phyloP scores from a whole-genome alignment of 2,797 vertebrate genomes.

The Podarcis siculus region DNA sequence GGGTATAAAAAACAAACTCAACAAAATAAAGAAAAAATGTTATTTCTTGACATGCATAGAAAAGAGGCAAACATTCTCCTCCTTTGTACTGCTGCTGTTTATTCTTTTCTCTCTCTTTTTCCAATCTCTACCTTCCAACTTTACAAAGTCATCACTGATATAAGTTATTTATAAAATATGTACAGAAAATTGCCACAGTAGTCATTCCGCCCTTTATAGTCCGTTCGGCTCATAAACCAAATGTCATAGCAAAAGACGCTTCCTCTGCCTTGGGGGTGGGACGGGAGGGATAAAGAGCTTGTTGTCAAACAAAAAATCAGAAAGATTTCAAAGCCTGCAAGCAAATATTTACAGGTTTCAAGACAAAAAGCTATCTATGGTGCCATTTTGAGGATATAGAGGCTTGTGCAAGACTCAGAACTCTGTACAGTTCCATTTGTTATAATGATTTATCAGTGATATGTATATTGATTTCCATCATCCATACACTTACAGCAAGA shows the following conservation, averaged over 20 bases:
- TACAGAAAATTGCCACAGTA: slow-evolving; percentile 57
- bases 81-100: slow-evolving; percentile 64
- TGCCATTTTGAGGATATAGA: slow-evolving; percentile 55
- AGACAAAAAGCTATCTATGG: slow-evolving; percentile 62
- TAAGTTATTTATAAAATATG: slow-evolving; percentile 66
- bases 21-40: neutral
- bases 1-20: neutral
- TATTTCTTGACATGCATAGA: neutral
- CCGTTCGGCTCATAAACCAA: neutral
- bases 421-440: slow-evolving; percentile 50
- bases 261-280: slow-evolving; percentile 23
- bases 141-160: slow-evolving; percentile 56
- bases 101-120: slow-evolving; percentile 47
- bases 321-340: slow-evolving; percentile 53
- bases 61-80: slow-evolving; percentile 45
- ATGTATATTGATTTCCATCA: neutral
- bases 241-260: neutral
- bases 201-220: slow-evolving; percentile 45
- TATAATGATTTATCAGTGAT: slow-evolving; percentile 54
- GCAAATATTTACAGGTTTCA: slow-evolving; percentile 73
- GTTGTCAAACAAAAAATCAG: slow-evolving; percentile 46
- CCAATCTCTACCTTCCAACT: slow-evolving; percentile 54
- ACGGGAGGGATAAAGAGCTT: slow-evolving; percentile 13
- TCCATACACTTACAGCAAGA: neutral
- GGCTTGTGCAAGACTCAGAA: slow-evolving; percentile 14